Evolutionary conservation across 1,140 invertebrate species (phyloP).

Genomic region (Hylaeus volcanicus): DNA sequence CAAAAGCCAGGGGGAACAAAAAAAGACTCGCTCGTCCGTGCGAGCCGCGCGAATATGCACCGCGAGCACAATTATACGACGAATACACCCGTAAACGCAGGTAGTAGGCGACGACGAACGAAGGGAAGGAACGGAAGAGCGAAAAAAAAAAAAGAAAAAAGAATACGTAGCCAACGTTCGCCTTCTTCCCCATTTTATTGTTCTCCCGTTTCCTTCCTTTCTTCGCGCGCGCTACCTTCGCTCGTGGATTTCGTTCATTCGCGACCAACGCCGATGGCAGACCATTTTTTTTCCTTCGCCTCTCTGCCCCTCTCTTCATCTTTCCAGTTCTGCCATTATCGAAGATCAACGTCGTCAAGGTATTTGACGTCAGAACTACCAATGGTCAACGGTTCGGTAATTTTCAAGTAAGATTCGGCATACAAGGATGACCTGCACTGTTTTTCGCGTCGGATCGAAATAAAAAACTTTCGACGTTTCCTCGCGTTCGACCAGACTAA

Average conservation of each 20-base stretch:
- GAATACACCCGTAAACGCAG: conserved; percentile 44
- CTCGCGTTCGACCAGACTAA: too few species aligned
- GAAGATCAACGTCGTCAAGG: conserved; percentile 6
- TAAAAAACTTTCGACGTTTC: too few species aligned
- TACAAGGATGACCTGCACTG: neutral
- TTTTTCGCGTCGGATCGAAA: too few species aligned
- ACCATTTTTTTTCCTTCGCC: neutral
- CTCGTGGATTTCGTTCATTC: conserved; percentile 6
- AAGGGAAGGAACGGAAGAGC: too few species aligned
- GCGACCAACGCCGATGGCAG: neutral
- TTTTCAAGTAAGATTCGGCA: too few species aligned
- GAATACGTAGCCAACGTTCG: conserved; percentile 4
- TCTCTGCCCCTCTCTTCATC: neutral
- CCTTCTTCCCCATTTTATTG: conserved; percentile 40
- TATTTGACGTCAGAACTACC: neutral
- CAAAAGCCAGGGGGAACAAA: conserved; percentile 53
- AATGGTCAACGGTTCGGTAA: neutral
- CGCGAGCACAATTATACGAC: conserved; percentile 58
- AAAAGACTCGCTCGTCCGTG: conserved; percentile 56
- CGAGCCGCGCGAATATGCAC: conserved; percentile 53
- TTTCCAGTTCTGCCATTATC: neutral
- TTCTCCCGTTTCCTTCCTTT: conserved; percentile 15
- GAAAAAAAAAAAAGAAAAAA: neutral
- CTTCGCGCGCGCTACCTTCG: conserved; percentile 8
- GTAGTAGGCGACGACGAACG: conserved; percentile 8